These are phyloP conservation scores for Eleutherodactylus coqui DNA, from an alignment of 2,797 vertebrate species.

Conservation along the genomic window DNA sequence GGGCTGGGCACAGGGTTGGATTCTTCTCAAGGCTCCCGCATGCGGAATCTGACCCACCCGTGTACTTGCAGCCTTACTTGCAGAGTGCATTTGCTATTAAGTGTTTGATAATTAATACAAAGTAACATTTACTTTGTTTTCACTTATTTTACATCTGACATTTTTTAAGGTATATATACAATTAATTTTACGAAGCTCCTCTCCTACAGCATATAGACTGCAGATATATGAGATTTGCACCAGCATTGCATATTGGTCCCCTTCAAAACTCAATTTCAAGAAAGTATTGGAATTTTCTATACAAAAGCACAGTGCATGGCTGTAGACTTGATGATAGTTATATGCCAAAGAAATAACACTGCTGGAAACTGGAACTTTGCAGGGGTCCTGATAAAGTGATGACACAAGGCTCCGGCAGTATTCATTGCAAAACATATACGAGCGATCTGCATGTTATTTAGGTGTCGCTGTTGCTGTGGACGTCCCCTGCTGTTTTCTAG, in stretches of 20 bases:
- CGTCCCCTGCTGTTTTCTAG: conserved; percentile 58
- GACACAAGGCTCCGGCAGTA: conserved; percentile 28
- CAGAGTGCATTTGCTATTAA: conserved; percentile 15
- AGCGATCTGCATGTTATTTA: conserved; percentile 42
- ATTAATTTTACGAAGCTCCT: not conserved
- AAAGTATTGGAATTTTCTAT: not conserved
- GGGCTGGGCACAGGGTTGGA: no score
- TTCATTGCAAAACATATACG: conserved; percentile 37
- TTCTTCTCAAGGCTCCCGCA: no score
- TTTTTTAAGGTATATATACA: not conserved
- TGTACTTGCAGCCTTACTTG: no score
- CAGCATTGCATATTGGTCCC: not conserved
- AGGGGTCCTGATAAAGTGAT: conserved; percentile 31
- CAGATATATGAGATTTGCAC: not conserved
- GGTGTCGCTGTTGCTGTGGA: conserved; percentile 53
- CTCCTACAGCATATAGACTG: not conserved
- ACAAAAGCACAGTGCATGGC: not conserved
- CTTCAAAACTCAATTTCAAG: not conserved
- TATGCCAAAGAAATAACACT: conserved; percentile 12
- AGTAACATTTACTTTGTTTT: not conserved
- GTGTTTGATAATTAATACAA: not conserved
- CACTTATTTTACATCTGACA: not conserved
- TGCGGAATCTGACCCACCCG: no score
- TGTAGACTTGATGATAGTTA: not conserved
- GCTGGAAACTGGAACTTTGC: not conserved